Evolutionary conservation across 2,888 invertebrate species (phyloP), one percentile per base, ranked within the genome.

Genomic region (Euplagia quadripunctaria): DNA sequence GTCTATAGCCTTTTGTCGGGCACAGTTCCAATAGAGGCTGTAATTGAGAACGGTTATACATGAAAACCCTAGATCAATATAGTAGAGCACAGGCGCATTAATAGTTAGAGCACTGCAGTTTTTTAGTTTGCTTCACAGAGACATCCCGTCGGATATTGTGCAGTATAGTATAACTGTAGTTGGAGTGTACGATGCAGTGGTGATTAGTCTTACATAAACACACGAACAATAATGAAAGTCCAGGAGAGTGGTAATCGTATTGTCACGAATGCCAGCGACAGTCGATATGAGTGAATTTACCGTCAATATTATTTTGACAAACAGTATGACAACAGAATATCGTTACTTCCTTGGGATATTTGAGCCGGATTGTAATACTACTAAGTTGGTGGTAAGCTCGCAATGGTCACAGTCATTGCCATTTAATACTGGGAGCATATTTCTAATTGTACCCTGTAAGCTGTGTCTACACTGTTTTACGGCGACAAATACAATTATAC

Each of bases 11-110:
- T 42, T 43, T 52, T 58, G 16, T 58, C 16, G 65, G 71, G 71
- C 55, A 71, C 65, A 46, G 64, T 71, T 55, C 65, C 71, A 71
- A 65, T 58, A 46, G 31, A n/a, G 55, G 49, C 17, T 63, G 31
- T 65, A 71, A 65, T 58, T 55, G 31, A 31, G 61, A 46, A 20
- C 31, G 55, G 52, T 65, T 65, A 31, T 58, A 46, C 20, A 71
- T 16, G 41, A 31, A 31, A 71, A 55, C 20, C 42, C 52, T 64
- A 68, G 68, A 55, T 68, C 68, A 55, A 68, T 68, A 55, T 68
- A 55, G 6, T 52, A 17, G 67, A 31, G 31, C 31, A 67, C 14
- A 31, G 67, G 51, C 49, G 51, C 49, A 16, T 41, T 52, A 67
- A 41, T 52, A 51, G 17, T 20, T 31, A 61, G 31, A 12, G 4